Evolutionary conservation across 2,113 vertebrate genomes (phyloP).

Genomic region (Calypte anna): DNA sequence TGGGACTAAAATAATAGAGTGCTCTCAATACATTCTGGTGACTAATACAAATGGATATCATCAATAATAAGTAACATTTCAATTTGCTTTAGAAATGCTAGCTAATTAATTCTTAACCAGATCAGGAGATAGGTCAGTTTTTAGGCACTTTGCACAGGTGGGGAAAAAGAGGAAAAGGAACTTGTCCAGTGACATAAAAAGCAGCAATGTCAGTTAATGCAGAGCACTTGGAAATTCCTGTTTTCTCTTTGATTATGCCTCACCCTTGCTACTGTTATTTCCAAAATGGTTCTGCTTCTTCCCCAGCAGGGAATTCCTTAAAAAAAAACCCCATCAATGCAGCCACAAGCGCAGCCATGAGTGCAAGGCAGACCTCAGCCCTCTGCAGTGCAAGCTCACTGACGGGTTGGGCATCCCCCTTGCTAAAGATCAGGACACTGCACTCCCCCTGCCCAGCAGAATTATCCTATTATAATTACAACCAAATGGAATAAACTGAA

Average conservation of each 20-base stretch:
- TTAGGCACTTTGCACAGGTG: neutral
- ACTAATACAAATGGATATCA: neutral
- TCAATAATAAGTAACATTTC: neutral
- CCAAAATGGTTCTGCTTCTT: neutral
- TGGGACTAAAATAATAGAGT: neutral
- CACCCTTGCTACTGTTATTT: neutral
- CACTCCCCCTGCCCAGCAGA: neutral
- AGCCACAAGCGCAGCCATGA: neutral
- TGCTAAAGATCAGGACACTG: neutral
- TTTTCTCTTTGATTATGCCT: neutral
- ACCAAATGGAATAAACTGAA: neutral
- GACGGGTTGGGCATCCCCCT: neutral
- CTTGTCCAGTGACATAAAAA: neutral
- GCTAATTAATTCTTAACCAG: neutral
- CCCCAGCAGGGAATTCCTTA: neutral
- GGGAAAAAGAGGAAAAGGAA: neutral
- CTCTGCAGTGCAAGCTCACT: neutral
- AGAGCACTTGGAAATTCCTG: neutral
- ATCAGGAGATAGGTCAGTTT: neutral
- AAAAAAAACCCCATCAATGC: neutral
- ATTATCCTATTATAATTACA: neutral
- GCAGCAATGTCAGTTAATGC: neutral
- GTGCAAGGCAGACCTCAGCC: neutral
- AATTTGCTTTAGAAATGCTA: neutral
- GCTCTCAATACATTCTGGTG: neutral